These are phyloP conservation scores for Leptobrachium ailaonicum DNA, from an alignment of 2,113 vertebrate species.

Conservation along the genomic window DNA sequence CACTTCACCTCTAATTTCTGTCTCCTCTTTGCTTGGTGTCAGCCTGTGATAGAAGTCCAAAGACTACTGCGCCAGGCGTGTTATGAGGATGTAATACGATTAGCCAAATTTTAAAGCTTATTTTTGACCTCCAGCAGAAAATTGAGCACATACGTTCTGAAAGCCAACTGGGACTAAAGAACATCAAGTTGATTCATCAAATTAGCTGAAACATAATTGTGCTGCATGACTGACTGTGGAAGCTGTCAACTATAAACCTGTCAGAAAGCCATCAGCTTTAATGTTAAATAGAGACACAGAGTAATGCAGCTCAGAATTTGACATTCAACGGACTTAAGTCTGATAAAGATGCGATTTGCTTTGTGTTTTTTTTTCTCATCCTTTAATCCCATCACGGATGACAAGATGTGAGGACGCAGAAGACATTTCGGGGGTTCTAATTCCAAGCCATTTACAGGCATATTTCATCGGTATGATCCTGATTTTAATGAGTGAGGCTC, in stretches of 20 bases:
- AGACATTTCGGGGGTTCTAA: conserved; percentile 12
- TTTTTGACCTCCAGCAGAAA: conserved; percentile 80
- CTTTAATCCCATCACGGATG: conserved; percentile 25
- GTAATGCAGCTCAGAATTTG: conserved; percentile 75
- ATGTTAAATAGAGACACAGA: conserved; percentile 87
- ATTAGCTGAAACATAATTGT: conserved; percentile 89
- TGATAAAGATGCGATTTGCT: conserved; percentile 71
- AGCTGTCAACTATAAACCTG: conserved; percentile 85
- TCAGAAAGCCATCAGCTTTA: conserved; percentile 83
- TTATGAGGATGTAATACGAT: conserved; percentile 68
- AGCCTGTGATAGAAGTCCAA: conserved; percentile 62
- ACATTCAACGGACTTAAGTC: conserved; percentile 74
- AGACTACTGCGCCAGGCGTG: conserved; percentile 68
- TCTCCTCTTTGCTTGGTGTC: conserved; percentile 49
- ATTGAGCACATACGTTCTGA: conserved; percentile 72
- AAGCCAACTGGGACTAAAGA: conserved; percentile 78
- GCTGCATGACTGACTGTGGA: conserved; percentile 85
- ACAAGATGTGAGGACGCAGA: neutral
- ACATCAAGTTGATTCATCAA: conserved; percentile 95
- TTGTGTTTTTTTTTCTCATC: conserved; percentile 54
- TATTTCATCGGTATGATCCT: neutral
- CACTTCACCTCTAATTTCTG: conserved; percentile 9
- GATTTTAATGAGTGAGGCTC: conserved; percentile 6
- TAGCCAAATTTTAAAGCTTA: conserved; percentile 78
- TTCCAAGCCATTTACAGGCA: neutral